Evolutionary conservation across 2,888 invertebrate genomes (phyloP).

Genomic region (Agrilus cyanescens): DNA sequence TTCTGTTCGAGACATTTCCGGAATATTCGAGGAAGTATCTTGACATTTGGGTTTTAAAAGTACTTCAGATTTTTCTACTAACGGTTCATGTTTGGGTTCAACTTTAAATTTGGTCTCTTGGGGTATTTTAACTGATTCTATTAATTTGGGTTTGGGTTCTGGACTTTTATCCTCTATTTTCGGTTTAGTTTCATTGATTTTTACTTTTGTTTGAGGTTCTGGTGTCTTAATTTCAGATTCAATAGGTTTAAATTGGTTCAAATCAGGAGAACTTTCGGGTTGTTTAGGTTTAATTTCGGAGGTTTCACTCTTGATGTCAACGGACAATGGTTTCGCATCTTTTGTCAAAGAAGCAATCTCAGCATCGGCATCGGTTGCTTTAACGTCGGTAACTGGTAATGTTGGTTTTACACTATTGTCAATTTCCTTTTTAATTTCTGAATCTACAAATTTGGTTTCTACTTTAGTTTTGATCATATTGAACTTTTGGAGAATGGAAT

Average conservation of each 20-base stretch:
- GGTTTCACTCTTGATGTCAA: not conserved
- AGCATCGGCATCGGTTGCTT: not conserved
- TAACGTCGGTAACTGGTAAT: not conserved
- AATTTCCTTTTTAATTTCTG: conserved; percentile 12
- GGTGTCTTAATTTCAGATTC: not conserved
- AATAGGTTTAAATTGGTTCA: not conserved
- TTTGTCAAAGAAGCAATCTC: not conserved
- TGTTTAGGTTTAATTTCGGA: not conserved
- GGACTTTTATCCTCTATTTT: conserved; percentile 14
- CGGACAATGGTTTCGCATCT: conserved; percentile 1
- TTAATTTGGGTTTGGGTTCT: conserved; percentile 17
- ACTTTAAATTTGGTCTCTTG: conserved; percentile 23
- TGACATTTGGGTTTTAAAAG: conserved; percentile 9
- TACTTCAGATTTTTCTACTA: not conserved
- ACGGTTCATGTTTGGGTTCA: conserved; percentile 11
- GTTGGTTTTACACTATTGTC: conserved; percentile 15
- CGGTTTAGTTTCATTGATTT: conserved; percentile 1
- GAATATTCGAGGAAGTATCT: conserved; percentile 7
- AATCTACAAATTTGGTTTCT: conserved; percentile 9
- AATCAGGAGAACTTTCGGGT: not conserved
- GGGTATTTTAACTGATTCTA: conserved; percentile 19
- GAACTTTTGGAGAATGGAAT: conserved; percentile 33
- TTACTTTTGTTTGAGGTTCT: not conserved
- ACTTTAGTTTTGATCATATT: conserved; percentile 28
- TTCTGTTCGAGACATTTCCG: conserved; percentile 4